phyloP scores from a whole-genome alignment of 2,113 vertebrate genomes.

The Sapayoa aenigma region DNA sequence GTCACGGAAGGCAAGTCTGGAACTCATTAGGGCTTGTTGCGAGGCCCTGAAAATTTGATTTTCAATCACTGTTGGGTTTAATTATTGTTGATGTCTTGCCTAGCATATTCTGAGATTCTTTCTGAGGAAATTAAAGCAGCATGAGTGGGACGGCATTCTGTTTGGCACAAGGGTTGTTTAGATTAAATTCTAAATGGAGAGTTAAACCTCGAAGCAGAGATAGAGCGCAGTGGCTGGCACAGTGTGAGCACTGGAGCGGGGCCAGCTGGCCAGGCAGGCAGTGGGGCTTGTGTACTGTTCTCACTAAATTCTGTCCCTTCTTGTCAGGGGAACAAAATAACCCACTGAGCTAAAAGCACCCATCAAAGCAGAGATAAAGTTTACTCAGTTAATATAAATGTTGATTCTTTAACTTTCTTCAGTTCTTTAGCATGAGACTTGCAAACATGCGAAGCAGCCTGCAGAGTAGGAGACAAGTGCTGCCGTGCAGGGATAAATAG shows the following conservation, averaged over 20 bases:
- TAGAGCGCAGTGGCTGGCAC: constrained; percentile 14
- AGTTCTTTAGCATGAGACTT: background rate
- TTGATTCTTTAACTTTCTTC: background rate
- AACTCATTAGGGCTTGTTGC: constrained; percentile 54
- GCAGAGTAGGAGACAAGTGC: background rate
- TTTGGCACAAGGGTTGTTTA: constrained; percentile 30
- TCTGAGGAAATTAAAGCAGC: constrained; percentile 54
- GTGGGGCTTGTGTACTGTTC: background rate
- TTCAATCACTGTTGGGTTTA: constrained; percentile 61
- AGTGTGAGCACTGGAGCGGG: background rate
- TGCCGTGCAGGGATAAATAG: background rate
- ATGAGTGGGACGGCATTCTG: constrained; percentile 1
- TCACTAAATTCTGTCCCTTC: background rate
- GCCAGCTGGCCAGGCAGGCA: background rate
- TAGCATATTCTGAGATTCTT: constrained; percentile 25
- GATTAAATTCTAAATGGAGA: constrained; percentile 15
- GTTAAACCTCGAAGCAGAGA: background rate
- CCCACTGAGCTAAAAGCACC: background rate
- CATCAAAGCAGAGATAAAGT: background rate
- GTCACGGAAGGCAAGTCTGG: constrained; percentile 31
- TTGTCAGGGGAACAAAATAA: background rate
- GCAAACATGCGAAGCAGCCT: background rate
- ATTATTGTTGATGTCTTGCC: constrained; percentile 58
- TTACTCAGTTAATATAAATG: background rate
- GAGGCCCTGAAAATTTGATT: background rate